phyloP scores from a whole-genome alignment of 2,888 invertebrate genomes.

The Agriopis leucophaearia region DNA sequence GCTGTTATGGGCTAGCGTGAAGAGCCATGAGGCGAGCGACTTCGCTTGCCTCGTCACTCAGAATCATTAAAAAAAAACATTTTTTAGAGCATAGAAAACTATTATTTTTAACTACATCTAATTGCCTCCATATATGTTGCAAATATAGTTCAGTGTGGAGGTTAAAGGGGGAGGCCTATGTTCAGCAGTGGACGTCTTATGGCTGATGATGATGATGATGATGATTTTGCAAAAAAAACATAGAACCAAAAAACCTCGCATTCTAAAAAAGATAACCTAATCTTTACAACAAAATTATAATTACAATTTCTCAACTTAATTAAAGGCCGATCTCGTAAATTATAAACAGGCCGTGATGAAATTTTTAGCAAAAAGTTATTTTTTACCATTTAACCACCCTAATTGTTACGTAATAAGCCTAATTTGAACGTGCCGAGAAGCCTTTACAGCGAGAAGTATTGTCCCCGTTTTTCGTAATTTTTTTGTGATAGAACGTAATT shows the following conservation, averaged over 20 bases:
- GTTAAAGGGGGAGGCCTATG: too few relatives aligned
- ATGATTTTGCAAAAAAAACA: background rate
- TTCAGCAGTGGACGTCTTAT: too few relatives aligned
- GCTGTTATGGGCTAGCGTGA: too few relatives aligned
- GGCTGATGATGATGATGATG: too few relatives aligned
- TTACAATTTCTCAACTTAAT: slow-evolving; percentile 25
- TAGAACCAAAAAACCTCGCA: background rate
- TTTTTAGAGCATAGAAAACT: too few relatives aligned
- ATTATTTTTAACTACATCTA: too few relatives aligned
- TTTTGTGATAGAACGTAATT: slow-evolving; percentile 28
- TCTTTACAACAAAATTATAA: slow-evolving; percentile 13
- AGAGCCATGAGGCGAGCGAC: too few relatives aligned
- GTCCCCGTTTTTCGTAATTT: slow-evolving; percentile 31
- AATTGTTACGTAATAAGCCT: slow-evolving; percentile 45
- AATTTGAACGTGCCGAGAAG: slow-evolving; percentile 42
- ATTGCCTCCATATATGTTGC: too few relatives aligned
- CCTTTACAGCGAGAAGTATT: slow-evolving; percentile 38
- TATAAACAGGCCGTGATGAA: slow-evolving; percentile 21
- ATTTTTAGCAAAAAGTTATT: slow-evolving; percentile 34
- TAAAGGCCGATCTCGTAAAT: slow-evolving; percentile 32
- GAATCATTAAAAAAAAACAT: too few relatives aligned
- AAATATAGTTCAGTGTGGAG: too few relatives aligned
- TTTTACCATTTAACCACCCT: slow-evolving; percentile 38
- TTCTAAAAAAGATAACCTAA: slow-evolving; percentile 5
- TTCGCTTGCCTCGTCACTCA: too few relatives aligned